Base-by-base conservation (phyloP, 2,797 vertebrate genomes). In the Squalus acanthias region DNA sequence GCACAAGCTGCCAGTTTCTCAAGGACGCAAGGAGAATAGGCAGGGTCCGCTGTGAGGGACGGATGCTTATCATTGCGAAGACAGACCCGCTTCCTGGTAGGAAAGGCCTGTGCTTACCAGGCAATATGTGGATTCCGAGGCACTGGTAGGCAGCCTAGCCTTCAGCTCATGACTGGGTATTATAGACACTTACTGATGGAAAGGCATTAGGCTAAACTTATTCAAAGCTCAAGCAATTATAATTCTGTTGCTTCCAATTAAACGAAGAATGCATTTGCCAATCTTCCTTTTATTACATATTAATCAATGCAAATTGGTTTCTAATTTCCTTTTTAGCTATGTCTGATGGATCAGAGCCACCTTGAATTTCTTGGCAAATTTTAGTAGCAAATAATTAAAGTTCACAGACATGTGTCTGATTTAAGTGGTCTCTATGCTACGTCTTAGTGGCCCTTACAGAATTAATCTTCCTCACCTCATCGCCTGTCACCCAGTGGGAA, bases 211-310 rank as follows among this genome's bases (percentile, higher is more conserved):
- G 91, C 20, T 67, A 46, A 93, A 93, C 91, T 93, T 93, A 93
- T 93, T 93, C 65, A 93, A 93, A 93, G 91, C 91, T 93, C 24
- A 69, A 93, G 63, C 91, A 93, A 93, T 93, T 93, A 93, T 39
- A 69, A 93, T 69, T 93, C n/a, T 69, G 91, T 69, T 93, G 67
- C 24, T 69, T 93, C 91, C 65, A 93, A 93, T 93, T 93, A 93
- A 93, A 93, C 26, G n/a, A 46, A 69, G 63, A 93, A 93, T 93
- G 67, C 65, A 93, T 69, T 93, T 93, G 91, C 91, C 91, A 93
- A 69, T 93, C 91, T 93, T 93, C 39, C 65, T 46, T 93, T 93
- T 93, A 93, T 93, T 93, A 93, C 91, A 93, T 93, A 93, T 93
- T 93, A 93, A 69, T 93, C 91, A 93, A 93, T 69, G 63, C 67